Percentiles rank a stretch among this genome's conserved stretches.
Conservation (phyloP, 2,113 vertebrate species). For the Sardina pilchardus region DNA sequence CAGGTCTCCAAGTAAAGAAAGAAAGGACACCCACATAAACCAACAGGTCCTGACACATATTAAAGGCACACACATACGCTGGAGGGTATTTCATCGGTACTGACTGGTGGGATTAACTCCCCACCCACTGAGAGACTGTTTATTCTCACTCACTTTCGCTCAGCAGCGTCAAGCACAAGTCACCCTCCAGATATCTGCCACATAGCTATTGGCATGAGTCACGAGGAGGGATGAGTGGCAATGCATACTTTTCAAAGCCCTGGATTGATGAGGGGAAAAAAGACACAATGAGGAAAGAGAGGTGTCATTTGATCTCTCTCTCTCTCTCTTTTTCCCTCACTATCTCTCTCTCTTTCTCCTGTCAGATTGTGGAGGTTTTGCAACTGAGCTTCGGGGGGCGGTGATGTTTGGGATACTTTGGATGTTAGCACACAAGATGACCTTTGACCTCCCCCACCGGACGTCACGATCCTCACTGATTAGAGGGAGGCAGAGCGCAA, state of each 20-base stretch:
- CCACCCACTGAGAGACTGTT: not conserved
- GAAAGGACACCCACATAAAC: not conserved
- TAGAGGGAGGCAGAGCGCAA: not conserved
- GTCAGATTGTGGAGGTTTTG: not conserved
- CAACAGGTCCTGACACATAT: not conserved
- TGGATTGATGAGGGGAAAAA: not conserved
- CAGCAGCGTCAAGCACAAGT: not conserved
- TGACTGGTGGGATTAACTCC: not conserved
- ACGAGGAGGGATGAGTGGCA: not conserved
- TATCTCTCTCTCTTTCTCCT: conserved; percentile 7
- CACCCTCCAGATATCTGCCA: not conserved
- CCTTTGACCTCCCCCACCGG: not conserved
- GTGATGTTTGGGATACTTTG: not conserved
- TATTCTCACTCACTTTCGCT: not conserved
- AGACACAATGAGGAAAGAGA: not conserved
- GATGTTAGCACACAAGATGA: not conserved
- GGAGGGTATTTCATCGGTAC: not conserved
- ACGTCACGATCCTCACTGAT: too few relatives aligned
- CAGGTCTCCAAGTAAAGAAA: not conserved
- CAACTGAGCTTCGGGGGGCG: not conserved
- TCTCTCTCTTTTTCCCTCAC: conserved; percentile 31
- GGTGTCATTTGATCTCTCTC: not conserved
- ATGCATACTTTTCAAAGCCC: not conserved
- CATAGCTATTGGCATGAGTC: not conserved
- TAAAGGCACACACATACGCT: not conserved